Evolutionary conservation across 2,113 vertebrate species (phyloP).

Genomic region (Oncorhynchus kisutch): DNA sequence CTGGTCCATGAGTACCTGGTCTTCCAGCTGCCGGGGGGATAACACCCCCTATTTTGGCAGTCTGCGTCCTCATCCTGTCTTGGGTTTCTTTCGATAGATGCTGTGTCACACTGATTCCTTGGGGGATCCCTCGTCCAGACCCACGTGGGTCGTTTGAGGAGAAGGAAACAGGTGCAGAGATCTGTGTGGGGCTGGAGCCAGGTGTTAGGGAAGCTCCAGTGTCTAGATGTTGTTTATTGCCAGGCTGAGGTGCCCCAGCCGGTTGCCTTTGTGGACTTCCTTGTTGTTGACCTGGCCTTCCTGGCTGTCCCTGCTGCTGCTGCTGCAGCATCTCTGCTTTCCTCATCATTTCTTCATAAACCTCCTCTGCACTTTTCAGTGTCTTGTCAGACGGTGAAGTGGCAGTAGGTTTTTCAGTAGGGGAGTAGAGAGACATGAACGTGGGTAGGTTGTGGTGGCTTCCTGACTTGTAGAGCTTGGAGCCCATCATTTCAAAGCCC

Average conservation of each 20-base stretch:
- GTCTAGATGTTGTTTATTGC: constrained; percentile 82
- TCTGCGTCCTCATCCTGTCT: constrained; percentile 81
- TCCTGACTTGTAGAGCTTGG: constrained; percentile 92
- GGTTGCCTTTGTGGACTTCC: constrained; percentile 67
- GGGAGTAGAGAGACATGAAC: constrained; percentile 97
- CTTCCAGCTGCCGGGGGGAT: constrained; percentile 53
- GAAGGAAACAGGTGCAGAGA: constrained; percentile 87
- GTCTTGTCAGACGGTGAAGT: constrained; percentile 79
- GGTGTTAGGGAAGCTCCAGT: constrained; percentile 86
- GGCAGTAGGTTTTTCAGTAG: constrained; percentile 81
- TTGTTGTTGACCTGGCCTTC: constrained; percentile 58
- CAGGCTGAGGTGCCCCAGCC: constrained; percentile 60
- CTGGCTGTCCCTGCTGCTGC: constrained; percentile 75
- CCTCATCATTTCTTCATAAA: constrained; percentile 98
- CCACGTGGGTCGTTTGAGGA: constrained; percentile 72
- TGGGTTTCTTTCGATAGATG: constrained; percentile 90
- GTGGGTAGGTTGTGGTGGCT: constrained; percentile 96
- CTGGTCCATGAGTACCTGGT: constrained; percentile 51
- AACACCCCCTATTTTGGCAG: constrained; percentile 73
- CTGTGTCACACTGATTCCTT: constrained; percentile 85
- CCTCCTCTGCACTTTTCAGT: constrained; percentile 95
- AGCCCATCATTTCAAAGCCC: constrained; percentile 83
- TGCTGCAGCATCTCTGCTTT: constrained; percentile 94
- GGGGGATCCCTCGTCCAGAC: constrained; percentile 41
- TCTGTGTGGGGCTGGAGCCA: constrained; percentile 93